Evolutionary conservation across 2,888 invertebrate species (phyloP).

Genomic region (Ecliptopera silaceata): DNA sequence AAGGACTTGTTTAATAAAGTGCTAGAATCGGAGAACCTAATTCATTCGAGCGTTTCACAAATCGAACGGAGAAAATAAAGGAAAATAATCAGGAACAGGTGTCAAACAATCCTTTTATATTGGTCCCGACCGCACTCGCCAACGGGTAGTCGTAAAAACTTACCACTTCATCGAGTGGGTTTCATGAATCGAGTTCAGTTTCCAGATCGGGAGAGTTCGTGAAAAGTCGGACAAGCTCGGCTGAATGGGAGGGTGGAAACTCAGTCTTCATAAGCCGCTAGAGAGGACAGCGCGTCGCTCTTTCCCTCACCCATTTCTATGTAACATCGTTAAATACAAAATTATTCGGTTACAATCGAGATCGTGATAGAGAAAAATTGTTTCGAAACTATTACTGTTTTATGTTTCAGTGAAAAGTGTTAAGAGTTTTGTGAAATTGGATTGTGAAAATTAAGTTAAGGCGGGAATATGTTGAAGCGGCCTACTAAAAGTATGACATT

Average conservation of each 20-base stretch:
- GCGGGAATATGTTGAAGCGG: conserved; percentile 64
- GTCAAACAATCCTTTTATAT: conserved; percentile 73
- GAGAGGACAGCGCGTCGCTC: conserved; percentile 39
- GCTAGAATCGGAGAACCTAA: conserved; percentile 23
- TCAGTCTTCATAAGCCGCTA: conserved; percentile 61
- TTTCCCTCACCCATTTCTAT: conserved; percentile 41
- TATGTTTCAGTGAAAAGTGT: conserved; percentile 49
- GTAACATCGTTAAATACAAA: conserved; percentile 65
- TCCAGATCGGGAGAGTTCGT: conserved; percentile 52
- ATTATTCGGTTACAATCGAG: conserved; percentile 42
- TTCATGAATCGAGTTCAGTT: conserved; percentile 64
- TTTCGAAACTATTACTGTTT: conserved; percentile 25
- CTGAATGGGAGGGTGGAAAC: conserved; percentile 65
- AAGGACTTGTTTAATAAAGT: neutral
- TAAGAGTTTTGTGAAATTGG: conserved; percentile 60
- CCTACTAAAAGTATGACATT: conserved; percentile 60
- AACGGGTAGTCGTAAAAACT: conserved; percentile 77
- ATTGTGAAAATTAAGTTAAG: conserved; percentile 66
- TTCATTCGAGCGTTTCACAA: conserved; percentile 23
- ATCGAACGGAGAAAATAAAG: conserved; percentile 36
- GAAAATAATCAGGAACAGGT: conserved; percentile 65
- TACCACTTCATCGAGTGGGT: conserved; percentile 80
- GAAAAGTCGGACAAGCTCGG: conserved; percentile 52
- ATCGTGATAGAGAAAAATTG: conserved; percentile 21
- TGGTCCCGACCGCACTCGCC: conserved; percentile 67